A percentile compares a stretch with the other conserved stretches of the same genome.
Conservation (phyloP, 2,113 vertebrate species). For the Jacana jacana region DNA sequence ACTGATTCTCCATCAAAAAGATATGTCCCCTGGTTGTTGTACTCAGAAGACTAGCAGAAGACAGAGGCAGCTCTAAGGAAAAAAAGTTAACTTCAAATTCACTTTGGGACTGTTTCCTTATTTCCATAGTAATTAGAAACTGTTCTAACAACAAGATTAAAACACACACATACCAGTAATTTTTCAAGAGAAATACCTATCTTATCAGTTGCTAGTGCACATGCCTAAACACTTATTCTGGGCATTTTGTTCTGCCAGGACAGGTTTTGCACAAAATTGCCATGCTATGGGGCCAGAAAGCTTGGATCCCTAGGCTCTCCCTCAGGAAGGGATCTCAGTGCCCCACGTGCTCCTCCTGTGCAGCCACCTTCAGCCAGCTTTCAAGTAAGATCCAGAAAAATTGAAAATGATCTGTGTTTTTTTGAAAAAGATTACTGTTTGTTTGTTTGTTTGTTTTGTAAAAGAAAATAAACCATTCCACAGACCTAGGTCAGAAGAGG, state of each 20-base stretch:
- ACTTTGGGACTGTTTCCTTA: not conserved
- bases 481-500: not conserved
- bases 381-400: not conserved
- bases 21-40: not conserved
- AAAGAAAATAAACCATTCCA: not conserved
- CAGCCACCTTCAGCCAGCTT: too few species aligned
- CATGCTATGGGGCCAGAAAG: not conserved
- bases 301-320: not conserved
- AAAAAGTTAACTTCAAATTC: not conserved
- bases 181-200: not conserved
- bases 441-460: too few species aligned
- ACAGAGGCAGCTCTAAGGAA: not conserved
- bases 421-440: too few species aligned
- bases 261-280: not conserved
- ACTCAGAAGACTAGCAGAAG: not conserved
- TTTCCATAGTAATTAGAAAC: not conserved
- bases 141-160: not conserved
- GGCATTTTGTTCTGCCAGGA: not conserved
- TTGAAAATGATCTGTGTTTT: too few species aligned
- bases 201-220: not conserved
- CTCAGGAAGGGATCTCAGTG: not conserved
- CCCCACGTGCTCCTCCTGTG: accelerated
- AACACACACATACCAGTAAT: accelerated
- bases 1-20: not conserved
- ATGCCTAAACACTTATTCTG: not conserved